Evolutionary conservation across 2,797 vertebrate species (phyloP).

Genomic region (Dromococcyx pavoninus): DNA sequence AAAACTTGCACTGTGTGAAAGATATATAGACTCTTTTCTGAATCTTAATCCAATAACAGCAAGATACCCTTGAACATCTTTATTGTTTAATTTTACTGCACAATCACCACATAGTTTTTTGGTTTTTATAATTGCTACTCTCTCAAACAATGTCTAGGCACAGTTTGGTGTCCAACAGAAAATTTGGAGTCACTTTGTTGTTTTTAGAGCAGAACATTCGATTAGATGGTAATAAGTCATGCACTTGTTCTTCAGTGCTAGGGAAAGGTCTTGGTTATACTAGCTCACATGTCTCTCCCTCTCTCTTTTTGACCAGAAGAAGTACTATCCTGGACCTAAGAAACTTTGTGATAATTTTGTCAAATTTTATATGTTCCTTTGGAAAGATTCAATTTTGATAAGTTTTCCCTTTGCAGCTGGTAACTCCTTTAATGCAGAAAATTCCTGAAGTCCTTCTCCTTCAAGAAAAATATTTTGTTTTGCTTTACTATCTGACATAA

Average conservation of each 20-base stretch:
- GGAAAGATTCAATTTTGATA: background rate
- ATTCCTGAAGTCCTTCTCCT: background rate
- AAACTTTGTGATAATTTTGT: background rate
- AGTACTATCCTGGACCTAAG: background rate
- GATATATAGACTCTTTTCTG: background rate
- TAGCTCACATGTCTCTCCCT: background rate
- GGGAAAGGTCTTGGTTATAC: background rate
- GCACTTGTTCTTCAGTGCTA: background rate
- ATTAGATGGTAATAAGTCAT: background rate
- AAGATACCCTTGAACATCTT: background rate
- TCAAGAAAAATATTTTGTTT: background rate
- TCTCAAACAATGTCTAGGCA: background rate
- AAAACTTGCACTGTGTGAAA: background rate
- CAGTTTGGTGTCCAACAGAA: background rate
- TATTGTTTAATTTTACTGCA: background rate
- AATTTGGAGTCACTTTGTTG: background rate
- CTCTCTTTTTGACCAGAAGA: background rate
- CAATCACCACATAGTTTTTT: rapidly evolving
- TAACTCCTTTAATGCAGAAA: background rate
- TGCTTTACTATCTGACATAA: background rate
- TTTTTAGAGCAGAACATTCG: background rate
- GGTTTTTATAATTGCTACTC: background rate
- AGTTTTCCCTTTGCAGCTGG: background rate
- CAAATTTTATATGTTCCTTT: background rate
- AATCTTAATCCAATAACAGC: background rate